Base-by-base conservation (phyloP, 2,797 vertebrate genomes). In the Microctenopoma lineatum region DNA sequence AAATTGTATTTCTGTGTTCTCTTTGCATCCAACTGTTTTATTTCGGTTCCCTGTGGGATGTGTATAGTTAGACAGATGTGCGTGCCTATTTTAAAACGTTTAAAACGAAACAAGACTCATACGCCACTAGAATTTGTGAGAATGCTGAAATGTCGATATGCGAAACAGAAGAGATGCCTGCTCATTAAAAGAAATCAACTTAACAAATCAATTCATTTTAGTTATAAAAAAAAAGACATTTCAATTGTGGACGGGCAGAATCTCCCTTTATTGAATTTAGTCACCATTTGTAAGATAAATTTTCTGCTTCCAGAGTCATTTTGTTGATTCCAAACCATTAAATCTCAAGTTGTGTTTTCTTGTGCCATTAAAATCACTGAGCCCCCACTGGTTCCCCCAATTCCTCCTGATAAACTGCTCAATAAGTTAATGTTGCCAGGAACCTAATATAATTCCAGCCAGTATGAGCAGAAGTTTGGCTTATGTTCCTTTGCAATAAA, bases 241-340 rank as follows among this genome's bases (percentile, higher is more conserved):
- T 81, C 45, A 81, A 79, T 86, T 25, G 59, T 67, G 58, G 63
- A 75, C 75, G 79, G 80, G 69, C 61, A 72, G 58, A 79, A 75
- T 58, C 70, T 46, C 73, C 53, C 60, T 50, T 69, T 38, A 81
- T 73, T 73, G 67, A 84, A 81, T 59, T 52, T 55, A 76, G 75
- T 42, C 79, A 83, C 82, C 84, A 87, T 90, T 87, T 89, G 47
- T 21, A 46, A 69, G 83, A 90, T 79, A 59, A 64, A 87, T 89
- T 77, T 81, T 74, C 83, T 85, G 81, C 83, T 86, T 82, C 65
- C 59, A 51, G 59, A 75, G 75, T 68, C 68, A 75, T 87, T 89
- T 86, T 85, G 75, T 83, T 89, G 70, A 87, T 81, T 85, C 79
- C 50, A 77, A 75, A 59, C 85, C 67, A 86, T 90, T 90, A 90